phyloP scores from a whole-genome alignment of 2,797 vertebrate genomes.

The Coreius guichenoti region DNA sequence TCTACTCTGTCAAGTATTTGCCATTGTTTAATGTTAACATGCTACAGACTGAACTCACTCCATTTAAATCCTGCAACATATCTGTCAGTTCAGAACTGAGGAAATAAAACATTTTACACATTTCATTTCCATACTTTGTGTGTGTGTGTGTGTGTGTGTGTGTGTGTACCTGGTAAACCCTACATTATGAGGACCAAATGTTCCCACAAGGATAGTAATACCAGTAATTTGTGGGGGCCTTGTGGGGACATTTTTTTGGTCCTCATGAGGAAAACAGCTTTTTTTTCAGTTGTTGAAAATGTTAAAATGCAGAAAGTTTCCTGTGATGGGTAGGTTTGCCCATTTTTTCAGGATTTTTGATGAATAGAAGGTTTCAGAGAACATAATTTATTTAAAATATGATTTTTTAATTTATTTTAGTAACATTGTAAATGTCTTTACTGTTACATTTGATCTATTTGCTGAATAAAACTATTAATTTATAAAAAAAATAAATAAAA shows the following conservation, averaged over 20 bases:
- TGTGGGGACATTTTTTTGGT: neutral
- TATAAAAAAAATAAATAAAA: too few species aligned
- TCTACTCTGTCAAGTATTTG: slow-evolving; percentile 53
- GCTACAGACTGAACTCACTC: neutral
- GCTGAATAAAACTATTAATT: neutral
- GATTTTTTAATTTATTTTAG: neutral
- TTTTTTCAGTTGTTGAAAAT: neutral
- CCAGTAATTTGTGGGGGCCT: too few species aligned
- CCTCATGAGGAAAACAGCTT: neutral
- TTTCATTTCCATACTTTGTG: neutral
- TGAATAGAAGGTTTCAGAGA: neutral
- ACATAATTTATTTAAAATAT: neutral
- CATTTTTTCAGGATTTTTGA: neutral
- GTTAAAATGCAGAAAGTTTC: neutral
- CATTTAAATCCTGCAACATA: neutral
- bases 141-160: neutral
- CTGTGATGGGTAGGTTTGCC: neutral
- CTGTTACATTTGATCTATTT: neutral
- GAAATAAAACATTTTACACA: neutral
- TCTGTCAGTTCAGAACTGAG: neutral
- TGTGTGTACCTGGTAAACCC: neutral
- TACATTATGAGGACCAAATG: neutral
- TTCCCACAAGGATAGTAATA: neutral
- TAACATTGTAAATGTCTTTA: neutral
- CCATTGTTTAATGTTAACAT: slow-evolving; percentile 1